Base-by-base conservation (phyloP, 1,140 invertebrate genomes). In the Zaprionus nigranus region DNA sequence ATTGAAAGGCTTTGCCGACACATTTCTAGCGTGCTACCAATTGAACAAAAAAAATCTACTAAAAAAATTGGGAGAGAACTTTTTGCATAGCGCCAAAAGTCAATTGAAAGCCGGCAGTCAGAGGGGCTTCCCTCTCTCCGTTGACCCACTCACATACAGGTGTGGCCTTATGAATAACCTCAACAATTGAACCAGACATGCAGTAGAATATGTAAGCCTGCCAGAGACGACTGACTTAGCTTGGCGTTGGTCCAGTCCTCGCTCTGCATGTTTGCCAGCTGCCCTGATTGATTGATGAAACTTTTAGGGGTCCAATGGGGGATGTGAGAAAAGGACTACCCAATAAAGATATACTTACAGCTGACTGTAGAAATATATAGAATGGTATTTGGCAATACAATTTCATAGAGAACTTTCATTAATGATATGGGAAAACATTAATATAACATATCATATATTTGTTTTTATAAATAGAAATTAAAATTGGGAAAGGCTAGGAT, bases 211-310 rank as follows among this genome's bases (percentile, higher is more conserved):
- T 61, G 58, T 61, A 38, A 40, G 20, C 56, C 26, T 28, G 34
- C 5, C 22, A 24, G 38, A 11, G 26, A 46, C 26, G 58, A 30
- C 7, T 30, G 49, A 36, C 15, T 20, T 60, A 34, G n/a, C 60
- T 60, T 68, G 63, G 34, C 53, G 30, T 38, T 57, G 34, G 60
- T 68, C 74, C 49, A 40, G 43, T 11, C n/a, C 24, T 24, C 34
- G 43, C 7, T 11, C 51, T 12, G 49, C 9, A n/a, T 36, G 46
- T 40, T 38, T 64, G 20, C 46, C 46, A 36, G 34, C n/a, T 15
- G 17, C 9, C 17, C 72, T 85, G 82, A 87, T 86, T 86, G 81
- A 82, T 82, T 82, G 68, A 79, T 67, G 58, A 87, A 78, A 71
- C 57, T 36, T 40, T 68, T 53, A 30, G 22, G 17, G 49, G 7